Evolutionary conservation across 2,888 invertebrate genomes (phyloP).

Genomic region (Stenurella melanura): DNA sequence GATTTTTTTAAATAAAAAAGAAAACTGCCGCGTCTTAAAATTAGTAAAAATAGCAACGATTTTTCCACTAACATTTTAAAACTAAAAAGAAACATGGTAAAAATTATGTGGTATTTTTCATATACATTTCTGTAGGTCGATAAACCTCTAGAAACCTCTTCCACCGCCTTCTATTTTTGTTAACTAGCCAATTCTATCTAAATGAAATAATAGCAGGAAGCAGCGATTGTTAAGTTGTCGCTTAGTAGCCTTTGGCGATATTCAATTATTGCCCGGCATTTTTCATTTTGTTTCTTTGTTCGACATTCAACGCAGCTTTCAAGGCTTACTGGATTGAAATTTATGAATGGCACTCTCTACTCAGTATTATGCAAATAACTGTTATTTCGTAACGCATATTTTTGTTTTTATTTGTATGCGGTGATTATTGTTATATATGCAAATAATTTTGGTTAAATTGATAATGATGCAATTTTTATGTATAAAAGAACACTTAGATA

Average conservation of each 20-base stretch:
- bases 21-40: no score
- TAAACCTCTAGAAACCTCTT: slow-evolving; percentile 44
- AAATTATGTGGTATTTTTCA: background rate
- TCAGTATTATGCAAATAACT: slow-evolving; percentile 31
- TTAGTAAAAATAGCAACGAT: no score
- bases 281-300: slow-evolving; percentile 45
- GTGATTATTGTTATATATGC: slow-evolving; percentile 3
- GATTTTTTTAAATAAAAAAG: no score
- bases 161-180: slow-evolving; percentile 42
- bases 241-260: slow-evolving; percentile 34
- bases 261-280: slow-evolving; percentile 47
- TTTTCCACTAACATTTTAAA: no score
- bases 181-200: slow-evolving; percentile 40
- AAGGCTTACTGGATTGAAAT: slow-evolving; percentile 46
- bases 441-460: background rate
- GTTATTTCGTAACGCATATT: slow-evolving; percentile 30
- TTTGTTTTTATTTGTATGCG: slow-evolving; percentile 25
- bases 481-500: background rate
- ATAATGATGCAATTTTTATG: background rate
- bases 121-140: slow-evolving; percentile 44
- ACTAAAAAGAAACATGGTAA: background rate
- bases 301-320: slow-evolving; percentile 42
- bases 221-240: slow-evolving; percentile 38
- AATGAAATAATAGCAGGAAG: slow-evolving; percentile 56
- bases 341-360: slow-evolving; percentile 41